These are phyloP conservation scores for Aegypius monachus DNA, from an alignment of 2,113 vertebrate genomes.

Conservation along the genomic window DNA sequence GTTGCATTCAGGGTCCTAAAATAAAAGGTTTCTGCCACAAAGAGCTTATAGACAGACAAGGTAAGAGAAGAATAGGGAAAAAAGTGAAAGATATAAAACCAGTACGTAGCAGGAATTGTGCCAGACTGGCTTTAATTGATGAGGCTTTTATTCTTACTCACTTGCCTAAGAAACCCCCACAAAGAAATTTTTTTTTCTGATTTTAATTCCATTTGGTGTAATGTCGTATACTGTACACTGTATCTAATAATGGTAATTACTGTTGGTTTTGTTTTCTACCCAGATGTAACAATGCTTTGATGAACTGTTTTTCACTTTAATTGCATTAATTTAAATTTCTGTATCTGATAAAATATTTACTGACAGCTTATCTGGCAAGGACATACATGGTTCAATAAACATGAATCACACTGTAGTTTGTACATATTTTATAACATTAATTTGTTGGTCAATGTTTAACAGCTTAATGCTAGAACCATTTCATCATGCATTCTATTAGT, in stretches of 20 bases:
- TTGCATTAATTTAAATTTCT: constrained; percentile 43
- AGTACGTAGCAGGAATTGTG: neutral
- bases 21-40: neutral
- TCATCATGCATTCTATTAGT: neutral
- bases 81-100: neutral
- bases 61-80: neutral
- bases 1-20: neutral
- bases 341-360: constrained; percentile 47
- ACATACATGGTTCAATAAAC: neutral
- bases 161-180: neutral
- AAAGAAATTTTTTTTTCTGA: neutral
- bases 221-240: neutral
- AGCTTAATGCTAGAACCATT: neutral
- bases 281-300: constrained; percentile 48
- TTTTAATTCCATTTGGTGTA: neutral
- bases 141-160: neutral
- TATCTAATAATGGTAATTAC: constrained; percentile 41
- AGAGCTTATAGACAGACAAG: neutral
- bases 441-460: constrained; percentile 56
- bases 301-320: constrained; percentile 53
- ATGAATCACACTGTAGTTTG: neutral
- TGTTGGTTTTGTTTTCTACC: constrained; percentile 22
- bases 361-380: constrained; percentile 33
- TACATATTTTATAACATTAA: constrained; percentile 53
- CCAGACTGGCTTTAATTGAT: neutral